phyloP scores from a whole-genome alignment of 2,113 vertebrate genomes.

The Eulemur rufifrons region DNA sequence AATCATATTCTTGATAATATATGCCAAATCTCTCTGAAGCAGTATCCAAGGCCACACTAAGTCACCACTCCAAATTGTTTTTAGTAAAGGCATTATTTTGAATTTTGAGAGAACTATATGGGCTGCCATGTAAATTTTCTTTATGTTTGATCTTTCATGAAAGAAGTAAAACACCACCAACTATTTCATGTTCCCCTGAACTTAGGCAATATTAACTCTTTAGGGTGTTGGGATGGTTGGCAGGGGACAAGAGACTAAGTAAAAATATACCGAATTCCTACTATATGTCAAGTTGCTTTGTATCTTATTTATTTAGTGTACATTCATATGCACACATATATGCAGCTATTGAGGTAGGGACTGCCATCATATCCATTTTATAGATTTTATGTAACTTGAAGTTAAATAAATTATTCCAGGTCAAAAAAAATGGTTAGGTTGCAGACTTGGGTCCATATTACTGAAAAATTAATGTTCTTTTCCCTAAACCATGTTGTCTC shows the following conservation, averaged over 20 bases:
- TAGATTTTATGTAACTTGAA: neutral
- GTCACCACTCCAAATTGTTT: conserved; percentile 60
- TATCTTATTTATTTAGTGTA: neutral
- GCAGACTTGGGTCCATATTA: neutral
- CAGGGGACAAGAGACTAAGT: neutral
- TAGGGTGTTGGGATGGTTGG: neutral
- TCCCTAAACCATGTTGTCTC: neutral
- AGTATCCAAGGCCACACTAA: conserved; percentile 55
- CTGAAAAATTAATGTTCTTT: neutral
- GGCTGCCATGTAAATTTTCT: conserved; percentile 32
- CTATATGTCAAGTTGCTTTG: neutral
- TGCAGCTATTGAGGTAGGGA: neutral
- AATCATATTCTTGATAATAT: conserved; percentile 62
- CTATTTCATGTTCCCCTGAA: neutral
- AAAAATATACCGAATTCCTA: neutral
- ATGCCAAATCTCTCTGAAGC: conserved; percentile 53
- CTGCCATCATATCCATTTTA: neutral
- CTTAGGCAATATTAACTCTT: neutral
- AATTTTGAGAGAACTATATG: conserved; percentile 42
- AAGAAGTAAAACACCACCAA: conserved; percentile 36
- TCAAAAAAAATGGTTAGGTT: neutral
- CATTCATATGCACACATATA: neutral
- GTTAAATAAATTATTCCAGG: neutral
- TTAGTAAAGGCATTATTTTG: conserved; percentile 40
- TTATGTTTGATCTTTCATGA: conserved; percentile 6